Base-by-base conservation (phyloP, 2,888 invertebrate species). In the Caradrina kadenii region DNA sequence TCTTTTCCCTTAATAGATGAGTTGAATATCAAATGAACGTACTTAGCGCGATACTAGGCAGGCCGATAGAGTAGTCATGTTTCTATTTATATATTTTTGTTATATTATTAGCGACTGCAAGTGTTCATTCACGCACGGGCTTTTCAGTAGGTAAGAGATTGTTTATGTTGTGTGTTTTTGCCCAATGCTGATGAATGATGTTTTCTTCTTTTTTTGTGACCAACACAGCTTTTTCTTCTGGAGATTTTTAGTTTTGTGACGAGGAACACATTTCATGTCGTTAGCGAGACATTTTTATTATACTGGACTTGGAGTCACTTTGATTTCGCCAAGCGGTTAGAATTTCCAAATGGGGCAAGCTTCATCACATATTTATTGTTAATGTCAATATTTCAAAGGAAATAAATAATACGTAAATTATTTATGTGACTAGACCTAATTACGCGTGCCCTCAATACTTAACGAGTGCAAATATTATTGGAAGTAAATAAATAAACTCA, bases 401-500 rank as follows among this genome's bases (percentile, higher is more conserved):
- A 59, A 55, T 76, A 69, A 59, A 55, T 76, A 62, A 52, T 50
- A 60, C 15, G 19, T 53, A 39, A 58, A 56, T 52, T 48, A 61
- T 50, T 53, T 52, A 58, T 58, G 19, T 65, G 35, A 21, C 42
- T 54, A 67, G 53, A 65, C 11, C 42, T 69, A 69, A 78, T 78
- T 78, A 73, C 71, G 52, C n/a, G 64, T 80, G 77, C 35, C 50
- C 63, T 78, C 71, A 80, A 67, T 81, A 63, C 58, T 42, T 65
- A 82, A 72, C 63, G 61, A 78, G 71, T 72, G 60, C 74, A 59
- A 65, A 80, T 69, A 69, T 69, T 81, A 83, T 60, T 81, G 67
- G 61, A 69, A 63, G 56, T 63, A 61, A 60, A 80, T 69, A 75
- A 80, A 70, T 63, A 76, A 54, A 76, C 45, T 70, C 17, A 26